phyloP scores from a whole-genome alignment of 2,888 invertebrate genomes.

The Sylvicola cinctus region DNA sequence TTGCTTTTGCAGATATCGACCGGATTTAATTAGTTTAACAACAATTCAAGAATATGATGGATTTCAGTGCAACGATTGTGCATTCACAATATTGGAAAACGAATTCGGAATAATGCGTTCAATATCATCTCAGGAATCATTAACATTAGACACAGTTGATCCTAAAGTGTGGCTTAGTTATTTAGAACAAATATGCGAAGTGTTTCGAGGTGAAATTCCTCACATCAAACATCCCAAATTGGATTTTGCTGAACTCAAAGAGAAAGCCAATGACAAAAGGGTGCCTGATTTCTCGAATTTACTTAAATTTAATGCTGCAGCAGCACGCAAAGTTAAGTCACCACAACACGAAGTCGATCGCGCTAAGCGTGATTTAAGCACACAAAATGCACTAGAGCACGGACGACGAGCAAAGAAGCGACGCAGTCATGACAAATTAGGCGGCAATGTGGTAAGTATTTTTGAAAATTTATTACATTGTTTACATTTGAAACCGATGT shows the following conservation, averaged over 20 bases:
- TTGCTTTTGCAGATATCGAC: constrained; percentile 46
- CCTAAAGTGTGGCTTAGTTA: constrained; percentile 44
- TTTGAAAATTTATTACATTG: constrained; percentile 6
- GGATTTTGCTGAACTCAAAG: constrained; percentile 26
- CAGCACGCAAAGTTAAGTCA: constrained; percentile 19
- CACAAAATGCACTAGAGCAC: constrained; percentile 15
- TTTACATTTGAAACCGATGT: neutral
- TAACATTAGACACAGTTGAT: constrained; percentile 18
- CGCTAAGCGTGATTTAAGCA: constrained; percentile 5
- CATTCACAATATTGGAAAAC: constrained; percentile 64
- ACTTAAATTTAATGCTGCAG: constrained; percentile 11
- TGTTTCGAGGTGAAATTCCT: constrained; percentile 81
- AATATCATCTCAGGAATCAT: constrained; percentile 55
- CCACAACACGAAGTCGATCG: constrained; percentile 22
- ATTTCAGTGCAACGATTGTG: constrained; percentile 51
- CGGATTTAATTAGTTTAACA: constrained; percentile 65
- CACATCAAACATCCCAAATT: constrained; percentile 54
- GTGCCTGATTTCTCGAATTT: constrained; percentile 20
- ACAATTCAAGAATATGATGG: constrained; percentile 40
- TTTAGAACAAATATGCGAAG: constrained; percentile 70
- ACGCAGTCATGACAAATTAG: constrained; percentile 37
- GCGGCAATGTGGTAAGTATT: constrained; percentile 38
- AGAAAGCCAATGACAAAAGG: constrained; percentile 13
- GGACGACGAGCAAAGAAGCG: constrained; percentile 33
- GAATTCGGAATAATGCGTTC: constrained; percentile 74